A percentile compares a stretch with the other conserved stretches of the same genome.
These are phyloP conservation scores for Dicentrarchus labrax DNA, from an alignment of 2,113 vertebrate species.

Conservation along the genomic window DNA sequence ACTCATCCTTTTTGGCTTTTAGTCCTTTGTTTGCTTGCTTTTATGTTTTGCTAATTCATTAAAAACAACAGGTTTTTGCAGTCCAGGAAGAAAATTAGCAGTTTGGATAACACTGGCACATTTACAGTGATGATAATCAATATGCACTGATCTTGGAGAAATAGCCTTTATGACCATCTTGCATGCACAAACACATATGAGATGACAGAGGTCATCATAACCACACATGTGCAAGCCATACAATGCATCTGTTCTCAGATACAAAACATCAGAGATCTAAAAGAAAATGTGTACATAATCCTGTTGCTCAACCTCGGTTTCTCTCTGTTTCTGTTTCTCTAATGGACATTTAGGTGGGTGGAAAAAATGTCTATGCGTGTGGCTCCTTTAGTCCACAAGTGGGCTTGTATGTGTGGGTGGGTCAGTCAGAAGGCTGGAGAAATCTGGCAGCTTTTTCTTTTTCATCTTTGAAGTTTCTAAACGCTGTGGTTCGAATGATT, in stretches of 20 bases:
- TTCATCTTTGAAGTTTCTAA: constrained; percentile 76
- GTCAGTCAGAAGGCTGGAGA: constrained; percentile 60
- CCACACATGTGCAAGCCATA: background rate
- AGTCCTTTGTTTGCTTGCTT: background rate
- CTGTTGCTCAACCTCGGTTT: constrained; percentile 5
- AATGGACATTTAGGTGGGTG: constrained; percentile 34
- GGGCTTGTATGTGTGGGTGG: constrained; percentile 40
- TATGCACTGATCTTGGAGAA: background rate
- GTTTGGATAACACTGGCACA: background rate
- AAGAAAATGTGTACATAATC: background rate
- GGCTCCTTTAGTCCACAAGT: constrained; percentile 51
- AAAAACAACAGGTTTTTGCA: no score
- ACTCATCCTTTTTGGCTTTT: background rate
- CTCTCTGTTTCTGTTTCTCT: constrained; percentile 24
- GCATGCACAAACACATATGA: background rate
- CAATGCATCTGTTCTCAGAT: background rate
- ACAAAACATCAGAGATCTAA: no score
- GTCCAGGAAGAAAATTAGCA: background rate
- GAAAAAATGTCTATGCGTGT: constrained; percentile 49
- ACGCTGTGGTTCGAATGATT: constrained; percentile 75
- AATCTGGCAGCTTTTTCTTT: constrained; percentile 74
- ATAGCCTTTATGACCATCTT: background rate
- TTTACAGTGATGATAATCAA: background rate
- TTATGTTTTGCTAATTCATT: no score
- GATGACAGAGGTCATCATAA: background rate